Percentiles rank a stretch among this genome's conserved stretches.
Conservation (phyloP, 1,140 invertebrate genomes). For the Pogonognathellus flavescens region DNA sequence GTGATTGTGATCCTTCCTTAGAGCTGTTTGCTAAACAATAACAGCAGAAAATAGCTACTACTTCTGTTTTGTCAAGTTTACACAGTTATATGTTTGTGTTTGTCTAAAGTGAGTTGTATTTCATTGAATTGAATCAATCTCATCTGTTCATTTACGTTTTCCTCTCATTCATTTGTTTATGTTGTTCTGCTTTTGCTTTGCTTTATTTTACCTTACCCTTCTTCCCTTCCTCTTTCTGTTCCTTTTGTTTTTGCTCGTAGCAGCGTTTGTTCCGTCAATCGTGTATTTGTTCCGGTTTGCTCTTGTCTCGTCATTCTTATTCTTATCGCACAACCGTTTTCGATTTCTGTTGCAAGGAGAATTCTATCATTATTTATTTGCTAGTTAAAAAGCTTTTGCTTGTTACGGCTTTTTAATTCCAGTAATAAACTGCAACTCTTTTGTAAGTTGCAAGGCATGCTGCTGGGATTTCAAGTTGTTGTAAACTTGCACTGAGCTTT, state of each 20-base stretch:
- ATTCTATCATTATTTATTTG: not conserved
- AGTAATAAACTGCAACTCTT: too few species aligned
- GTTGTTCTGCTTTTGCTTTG: not conserved
- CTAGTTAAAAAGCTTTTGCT: too few species aligned
- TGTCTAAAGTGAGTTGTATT: not conserved
- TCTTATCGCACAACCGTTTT: conserved; percentile 3
- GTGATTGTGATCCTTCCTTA: not conserved
- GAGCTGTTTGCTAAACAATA: not conserved
- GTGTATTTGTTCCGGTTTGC: too few species aligned
- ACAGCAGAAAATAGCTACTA: not conserved
- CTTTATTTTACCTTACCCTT: not conserved
- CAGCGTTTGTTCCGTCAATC: too few species aligned
- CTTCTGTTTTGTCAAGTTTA: not conserved
- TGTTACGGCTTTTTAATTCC: too few species aligned
- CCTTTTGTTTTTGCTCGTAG: not conserved
- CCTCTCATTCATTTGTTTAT: not conserved
- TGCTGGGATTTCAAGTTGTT: too few species aligned
- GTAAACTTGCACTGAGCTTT: too few species aligned
- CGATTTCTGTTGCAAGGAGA: not conserved
- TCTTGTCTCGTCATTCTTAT: not conserved
- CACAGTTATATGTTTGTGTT: not conserved
- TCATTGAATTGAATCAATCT: conserved; percentile 23
- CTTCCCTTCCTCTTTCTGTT: not conserved
- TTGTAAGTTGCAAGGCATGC: too few species aligned
- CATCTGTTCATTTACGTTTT: conserved; percentile 4